Base-by-base conservation (phyloP, 2,888 invertebrate species). In the Tortrix viridana region DNA sequence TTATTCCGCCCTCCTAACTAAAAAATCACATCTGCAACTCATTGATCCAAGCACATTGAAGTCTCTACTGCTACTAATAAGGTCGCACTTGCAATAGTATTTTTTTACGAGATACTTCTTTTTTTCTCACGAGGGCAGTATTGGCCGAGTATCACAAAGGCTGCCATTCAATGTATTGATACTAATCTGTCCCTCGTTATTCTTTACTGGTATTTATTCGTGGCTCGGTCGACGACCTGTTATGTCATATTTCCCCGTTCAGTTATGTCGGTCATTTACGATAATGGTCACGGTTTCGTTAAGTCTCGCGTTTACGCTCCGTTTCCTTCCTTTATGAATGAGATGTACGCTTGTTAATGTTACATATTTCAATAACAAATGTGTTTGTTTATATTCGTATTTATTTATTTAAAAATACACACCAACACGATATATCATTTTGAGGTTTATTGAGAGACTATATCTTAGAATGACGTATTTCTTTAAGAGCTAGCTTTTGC, bases 161-260 rank as follows among this genome's bases (percentile, higher is more conserved):
- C 69, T 66, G 66, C 67, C 70, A 68, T 70, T 74, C 69, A 71
- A 65, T 67, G 66, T 61, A 69, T 70, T 72, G 69, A 74, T 74
- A 69, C 68, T 53, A 73, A 72, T 74, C 74, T 71, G 57, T 70
- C 62, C 65, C 63, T 67, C 56, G 53, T 52, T 55, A 66, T 62
- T 67, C 60, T 61, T 67, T 66, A 67, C 60, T 12, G 32, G 32
- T 65, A 32, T 20, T 38, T 53, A 53, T 53, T 53, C 41, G 41
- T 37, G 22, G 46, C 12, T 18, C 19, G 62, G 62, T 62, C 62
- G 46, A 57, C 46, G 52, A 57, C 50, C 62, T 23, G 57, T 62
- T 62, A 62, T 62, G 62, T 62, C 62, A 62, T 57, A 62, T 62
- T 62, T 62, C 57, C 62, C 57, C 46, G 56, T 62, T 52, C 46